Percentiles rank a stretch among this genome's conserved stretches.
These are phyloP conservation scores for Nansenia antarctica DNA, from an alignment of 2,113 vertebrate genomes.

Conservation along the genomic window DNA sequence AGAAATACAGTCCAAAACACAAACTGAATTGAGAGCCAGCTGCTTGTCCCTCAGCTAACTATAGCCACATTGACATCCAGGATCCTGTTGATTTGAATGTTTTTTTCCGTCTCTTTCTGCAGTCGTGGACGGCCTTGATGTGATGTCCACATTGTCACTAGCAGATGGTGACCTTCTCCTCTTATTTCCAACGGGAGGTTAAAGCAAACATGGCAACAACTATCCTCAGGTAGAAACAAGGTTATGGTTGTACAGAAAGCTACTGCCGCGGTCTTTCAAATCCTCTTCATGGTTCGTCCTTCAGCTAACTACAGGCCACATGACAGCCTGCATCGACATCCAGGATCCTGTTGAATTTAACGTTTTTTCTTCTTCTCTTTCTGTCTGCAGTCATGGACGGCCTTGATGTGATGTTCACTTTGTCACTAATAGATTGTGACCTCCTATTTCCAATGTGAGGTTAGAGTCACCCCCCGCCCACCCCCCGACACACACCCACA, in stretches of 20 bases:
- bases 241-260: neutral
- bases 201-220: too few species aligned
- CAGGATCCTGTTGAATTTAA: neutral
- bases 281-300: neutral
- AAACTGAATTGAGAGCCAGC: too few species aligned
- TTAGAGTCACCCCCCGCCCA: too few species aligned
- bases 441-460: too few species aligned
- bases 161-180: neutral
- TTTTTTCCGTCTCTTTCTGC: neutral
- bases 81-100: neutral
- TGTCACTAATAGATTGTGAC: neutral
- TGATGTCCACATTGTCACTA: neutral
- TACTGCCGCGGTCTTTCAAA: neutral
- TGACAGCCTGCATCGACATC: neutral
- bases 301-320: neutral
- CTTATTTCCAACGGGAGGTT: too few species aligned
- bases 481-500: too few species aligned
- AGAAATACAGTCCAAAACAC: too few species aligned
- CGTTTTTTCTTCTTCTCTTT: too few species aligned
- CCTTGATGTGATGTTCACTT: neutral
- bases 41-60: neutral
- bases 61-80: neutral
- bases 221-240: neutral
- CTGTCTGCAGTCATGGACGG: neutral
- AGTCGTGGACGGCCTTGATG: neutral